These are phyloP conservation scores for Hippocampus guttulatus DNA, from an alignment of 2,113 vertebrate genomes.

Conservation along the genomic window DNA sequence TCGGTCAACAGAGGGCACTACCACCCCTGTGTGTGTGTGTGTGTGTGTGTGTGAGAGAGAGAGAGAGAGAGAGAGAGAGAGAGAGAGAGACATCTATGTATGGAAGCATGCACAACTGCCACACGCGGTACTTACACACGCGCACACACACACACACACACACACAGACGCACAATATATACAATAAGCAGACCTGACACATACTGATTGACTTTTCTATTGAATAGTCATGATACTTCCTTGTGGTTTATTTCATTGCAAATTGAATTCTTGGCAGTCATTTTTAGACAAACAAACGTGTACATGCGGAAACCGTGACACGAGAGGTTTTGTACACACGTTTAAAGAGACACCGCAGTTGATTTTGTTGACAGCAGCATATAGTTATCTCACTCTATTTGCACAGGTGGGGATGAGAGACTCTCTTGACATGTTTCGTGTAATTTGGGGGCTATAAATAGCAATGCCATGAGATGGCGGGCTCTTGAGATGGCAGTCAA, in stretches of 20 bases:
- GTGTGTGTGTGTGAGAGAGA: too few relatives aligned
- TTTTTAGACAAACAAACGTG: slow-evolving; percentile 11
- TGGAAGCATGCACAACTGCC: too few relatives aligned
- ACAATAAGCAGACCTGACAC: neutral
- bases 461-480: slow-evolving; percentile 44
- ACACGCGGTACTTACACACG: neutral
- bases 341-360: slow-evolving; percentile 8
- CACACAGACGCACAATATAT: slow-evolving; percentile 9
- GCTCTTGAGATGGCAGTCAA: slow-evolving; percentile 22
- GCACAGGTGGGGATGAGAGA: slow-evolving; percentile 41
- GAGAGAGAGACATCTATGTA: too few relatives aligned
- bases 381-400: slow-evolving; percentile 26
- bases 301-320: slow-evolving; percentile 1
- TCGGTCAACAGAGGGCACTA: slow-evolving; percentile 63
- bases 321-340: neutral
- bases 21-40: slow-evolving; percentile 28
- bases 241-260: slow-evolving; percentile 36
- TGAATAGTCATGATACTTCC: slow-evolving; percentile 10
- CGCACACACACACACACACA: too few relatives aligned
- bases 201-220: slow-evolving; percentile 12
- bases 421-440: slow-evolving; percentile 26
- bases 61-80: too few relatives aligned
- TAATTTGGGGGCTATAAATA: slow-evolving; percentile 52
- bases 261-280: slow-evolving; percentile 5
- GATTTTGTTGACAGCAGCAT: slow-evolving; percentile 21